Base-by-base conservation (phyloP, 2,888 invertebrate genomes). In the Nomada fabriciana region DNA sequence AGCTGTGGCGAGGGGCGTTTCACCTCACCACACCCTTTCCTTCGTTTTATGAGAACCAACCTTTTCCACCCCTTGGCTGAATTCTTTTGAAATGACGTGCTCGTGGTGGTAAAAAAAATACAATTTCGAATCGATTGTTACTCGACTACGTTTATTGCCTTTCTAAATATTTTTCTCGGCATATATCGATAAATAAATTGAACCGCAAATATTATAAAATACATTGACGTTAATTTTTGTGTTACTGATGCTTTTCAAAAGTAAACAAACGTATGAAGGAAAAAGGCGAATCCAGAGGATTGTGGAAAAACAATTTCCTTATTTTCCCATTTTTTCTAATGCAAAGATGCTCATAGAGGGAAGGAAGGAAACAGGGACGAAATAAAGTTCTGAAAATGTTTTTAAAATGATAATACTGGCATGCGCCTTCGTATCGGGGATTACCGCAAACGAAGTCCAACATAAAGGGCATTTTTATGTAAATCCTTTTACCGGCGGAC, bases 381-480 rank as follows among this genome's bases (percentile, higher is more conserved):
- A 29, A 13, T 7, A 1, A n/a, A 69, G n/a, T 57, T 57, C 25
- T 13, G 23, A 7, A 42, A 61, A 71, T 52, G 61, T 71, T 71
- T 71, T 52, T 71, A 43, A 72, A 53, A 72, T 55, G 53, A 63
- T 72, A 72, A 63, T 55, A n/a, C 55, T 15, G 23, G 47, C 15
- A 29, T 29, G 53, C n/a, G 63, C 15, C 29, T 11, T 18, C 43
- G 55, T 76, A 76, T 76, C 70, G 70, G 20, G 53, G 55, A 76
- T 76, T 70, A 70, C 70, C 47, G 15, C 2, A 23, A 53, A 36
- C 63, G 55, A 43, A 36, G 23, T 61, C 59, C 43, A 43, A 23
- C 64, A 77, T 59, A 67, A 67, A 76, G 42, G 75, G 60, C 67
- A 74, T 82, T 78, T 75, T 82, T 61, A 75, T 52, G 67, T 36